A percentile compares a stretch with the other conserved stretches of the same genome.
phyloP scores from a whole-genome alignment of 92 coral and sea anemone species.

The Zoanthus sansibaricus region DNA sequence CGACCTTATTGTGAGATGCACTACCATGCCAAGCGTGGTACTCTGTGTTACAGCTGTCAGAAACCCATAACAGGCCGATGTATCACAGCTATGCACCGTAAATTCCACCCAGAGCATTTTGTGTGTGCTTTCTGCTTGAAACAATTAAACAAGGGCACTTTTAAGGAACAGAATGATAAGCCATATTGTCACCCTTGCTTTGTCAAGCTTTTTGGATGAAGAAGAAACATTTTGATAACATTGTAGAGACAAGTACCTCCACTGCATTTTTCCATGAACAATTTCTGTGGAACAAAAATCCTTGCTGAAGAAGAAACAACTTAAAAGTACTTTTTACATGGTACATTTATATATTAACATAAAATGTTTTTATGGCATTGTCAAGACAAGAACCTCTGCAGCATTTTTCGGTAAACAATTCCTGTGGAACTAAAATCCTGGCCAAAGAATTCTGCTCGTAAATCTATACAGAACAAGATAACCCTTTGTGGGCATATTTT shows the following conservation, averaged over 20 bases:
- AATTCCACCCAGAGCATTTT: conserved; percentile 99
- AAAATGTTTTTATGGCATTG: not conserved
- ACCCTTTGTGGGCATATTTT: no score
- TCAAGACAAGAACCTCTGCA: not conserved
- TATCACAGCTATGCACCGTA: conserved; percentile 99
- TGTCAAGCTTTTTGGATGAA: conserved; percentile 93
- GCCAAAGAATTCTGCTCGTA: not conserved
- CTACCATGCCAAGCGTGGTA: conserved; percentile 96
- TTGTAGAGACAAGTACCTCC: not conserved
- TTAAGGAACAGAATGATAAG: conserved; percentile 98
- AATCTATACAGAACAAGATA: not conserved
- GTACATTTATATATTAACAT: not conserved
- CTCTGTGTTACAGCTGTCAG: conserved; percentile 97
- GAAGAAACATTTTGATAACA: conserved; percentile 6
- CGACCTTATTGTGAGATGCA: conserved; percentile 99
- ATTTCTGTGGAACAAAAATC: not conserved
- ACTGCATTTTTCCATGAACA: not conserved
- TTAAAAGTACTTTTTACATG: no score
- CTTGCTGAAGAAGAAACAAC: conserved; percentile 47
- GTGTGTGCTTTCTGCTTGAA: conserved; percentile 98
- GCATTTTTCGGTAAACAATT: not conserved
- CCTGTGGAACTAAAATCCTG: not conserved
- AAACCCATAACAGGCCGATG: conserved; percentile 99
- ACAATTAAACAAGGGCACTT: conserved; percentile 97
- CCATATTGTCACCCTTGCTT: conserved; percentile 99